A percentile compares a stretch with the other conserved stretches of the same genome.
These are phyloP conservation scores for Solenopsis fugax DNA, from an alignment of 1,140 invertebrate genomes.

Conservation along the genomic window DNA sequence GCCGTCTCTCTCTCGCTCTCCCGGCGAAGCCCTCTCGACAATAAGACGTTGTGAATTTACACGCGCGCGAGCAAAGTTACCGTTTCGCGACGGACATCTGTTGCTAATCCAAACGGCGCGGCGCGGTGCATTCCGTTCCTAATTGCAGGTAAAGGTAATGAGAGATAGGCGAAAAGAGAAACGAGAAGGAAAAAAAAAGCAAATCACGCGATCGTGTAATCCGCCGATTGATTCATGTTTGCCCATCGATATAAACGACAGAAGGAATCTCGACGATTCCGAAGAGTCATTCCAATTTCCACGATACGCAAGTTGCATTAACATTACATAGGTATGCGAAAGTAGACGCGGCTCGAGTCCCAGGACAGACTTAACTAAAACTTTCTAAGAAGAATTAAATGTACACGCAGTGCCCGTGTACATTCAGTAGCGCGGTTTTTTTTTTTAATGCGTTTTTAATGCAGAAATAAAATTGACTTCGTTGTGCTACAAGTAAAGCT, in stretches of 20 bases:
- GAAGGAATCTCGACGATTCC: background rate
- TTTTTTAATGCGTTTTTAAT: no score
- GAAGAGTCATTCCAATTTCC: background rate
- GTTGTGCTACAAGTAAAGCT: background rate
- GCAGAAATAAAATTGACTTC: background rate
- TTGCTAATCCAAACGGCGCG: conserved; percentile 44
- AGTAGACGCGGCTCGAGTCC: background rate
- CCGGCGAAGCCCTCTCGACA: background rate
- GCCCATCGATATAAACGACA: conserved; percentile 6
- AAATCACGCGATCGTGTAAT: background rate
- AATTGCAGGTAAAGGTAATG: conserved; percentile 21
- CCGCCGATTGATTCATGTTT: conserved; percentile 24
- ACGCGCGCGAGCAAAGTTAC: conserved; percentile 27
- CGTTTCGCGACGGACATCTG: conserved; percentile 48
- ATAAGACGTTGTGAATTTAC: conserved; percentile 27
- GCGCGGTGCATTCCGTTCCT: conserved; percentile 12
- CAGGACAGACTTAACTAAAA: background rate
- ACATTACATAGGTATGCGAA: background rate
- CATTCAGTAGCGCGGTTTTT: background rate
- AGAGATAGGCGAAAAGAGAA: background rate
- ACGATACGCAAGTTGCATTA: background rate
- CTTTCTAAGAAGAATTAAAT: conserved; percentile 6
- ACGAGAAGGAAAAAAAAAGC: background rate
- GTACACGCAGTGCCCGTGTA: background rate
- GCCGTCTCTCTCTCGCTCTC: background rate